Percentiles rank a stretch among this genome's conserved stretches.
Conservation (phyloP, 2,797 vertebrate species). For the Emydoidea blandingii region DNA sequence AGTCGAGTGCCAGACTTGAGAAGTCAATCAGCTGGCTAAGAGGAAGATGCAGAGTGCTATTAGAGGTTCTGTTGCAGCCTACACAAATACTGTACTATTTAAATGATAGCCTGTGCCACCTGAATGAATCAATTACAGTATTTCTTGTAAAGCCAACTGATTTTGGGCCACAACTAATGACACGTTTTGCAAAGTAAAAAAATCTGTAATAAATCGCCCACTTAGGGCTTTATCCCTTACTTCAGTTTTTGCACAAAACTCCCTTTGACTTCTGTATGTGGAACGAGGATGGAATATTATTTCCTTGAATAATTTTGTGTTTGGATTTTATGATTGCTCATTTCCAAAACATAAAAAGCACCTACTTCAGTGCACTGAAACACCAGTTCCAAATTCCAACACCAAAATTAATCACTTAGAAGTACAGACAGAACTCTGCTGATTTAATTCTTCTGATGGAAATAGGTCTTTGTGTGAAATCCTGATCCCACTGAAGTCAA, state of each 20-base stretch:
- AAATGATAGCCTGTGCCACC: conserved; percentile 48
- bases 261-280: conserved; percentile 59
- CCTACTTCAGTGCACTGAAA: not conserved
- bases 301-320: conserved; percentile 59
- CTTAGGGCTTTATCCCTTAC: conserved; percentile 23
- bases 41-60: not conserved
- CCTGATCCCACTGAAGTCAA: not conserved
- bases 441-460: not conserved
- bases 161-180: conserved; percentile 35
- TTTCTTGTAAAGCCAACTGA: conserved; percentile 26
- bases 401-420: not conserved
- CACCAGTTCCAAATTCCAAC: not conserved
- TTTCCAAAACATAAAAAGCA: conserved; percentile 51
- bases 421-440: not conserved
- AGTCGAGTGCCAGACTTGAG: not conserved
- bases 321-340: conserved; percentile 55
- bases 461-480: not conserved
- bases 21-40: conserved; percentile 21
- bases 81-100: conserved; percentile 22
- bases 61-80: conserved; percentile 12
- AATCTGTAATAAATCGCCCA: conserved; percentile 46
- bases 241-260: conserved; percentile 44
- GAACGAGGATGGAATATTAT: conserved; percentile 56
- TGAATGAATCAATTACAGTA: conserved; percentile 35
- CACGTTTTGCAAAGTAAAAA: conserved; percentile 39